Conservation (phyloP, 2,113 vertebrate genomes). For the Cyprinodon brontotheroides region DNA sequence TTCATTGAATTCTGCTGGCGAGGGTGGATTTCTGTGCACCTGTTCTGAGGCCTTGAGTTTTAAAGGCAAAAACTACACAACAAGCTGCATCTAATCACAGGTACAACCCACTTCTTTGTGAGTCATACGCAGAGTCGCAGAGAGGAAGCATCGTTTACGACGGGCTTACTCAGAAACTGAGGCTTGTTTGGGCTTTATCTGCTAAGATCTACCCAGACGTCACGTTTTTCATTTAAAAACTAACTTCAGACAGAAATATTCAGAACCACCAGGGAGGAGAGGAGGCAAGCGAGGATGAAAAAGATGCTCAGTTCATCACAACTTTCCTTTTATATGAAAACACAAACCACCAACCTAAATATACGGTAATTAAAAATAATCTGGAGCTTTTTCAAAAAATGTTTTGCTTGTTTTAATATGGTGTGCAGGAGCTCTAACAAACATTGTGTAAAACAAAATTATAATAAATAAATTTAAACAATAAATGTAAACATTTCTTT, state of each 20-base stretch:
- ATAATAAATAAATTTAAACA: no score
- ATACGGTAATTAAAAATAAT: not conserved
- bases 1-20: conserved; percentile 18
- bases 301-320: not conserved
- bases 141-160: conserved; percentile 23
- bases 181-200: not conserved
- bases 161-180: conserved; percentile 18
- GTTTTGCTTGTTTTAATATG: no score
- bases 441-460: no score
- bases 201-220: not conserved
- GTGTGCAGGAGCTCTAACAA: no score
- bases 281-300: not conserved
- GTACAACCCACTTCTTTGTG: conserved; percentile 26
- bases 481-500: no score
- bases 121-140: conserved; percentile 36
- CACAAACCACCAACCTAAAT: not conserved
- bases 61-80: conserved; percentile 14
- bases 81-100: conserved; percentile 11
- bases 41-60: conserved; percentile 35
- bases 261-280: not conserved
- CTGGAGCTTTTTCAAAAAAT: no score
- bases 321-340: not conserved
- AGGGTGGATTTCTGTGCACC: conserved; percentile 31
- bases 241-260: not conserved
- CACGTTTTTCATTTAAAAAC: not conserved